Conservation (phyloP, 2,797 vertebrate genomes). For the Falco columbarius region DNA sequence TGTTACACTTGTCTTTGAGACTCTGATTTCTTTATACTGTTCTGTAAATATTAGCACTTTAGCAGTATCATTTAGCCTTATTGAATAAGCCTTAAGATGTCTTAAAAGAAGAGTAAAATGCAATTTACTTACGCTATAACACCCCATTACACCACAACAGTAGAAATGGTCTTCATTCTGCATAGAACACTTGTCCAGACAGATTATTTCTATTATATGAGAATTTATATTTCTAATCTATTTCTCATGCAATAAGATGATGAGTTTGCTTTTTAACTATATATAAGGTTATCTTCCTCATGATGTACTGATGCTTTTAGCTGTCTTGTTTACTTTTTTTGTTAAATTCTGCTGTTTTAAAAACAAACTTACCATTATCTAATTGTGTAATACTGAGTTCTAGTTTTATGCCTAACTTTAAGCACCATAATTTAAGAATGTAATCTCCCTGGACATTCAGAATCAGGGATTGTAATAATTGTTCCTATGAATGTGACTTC, state of each 20-base stretch:
- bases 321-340: background rate
- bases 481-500: background rate
- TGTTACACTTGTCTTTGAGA: background rate
- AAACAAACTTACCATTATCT: background rate
- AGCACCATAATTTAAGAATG: background rate
- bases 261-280: background rate
- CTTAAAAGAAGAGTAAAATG: background rate
- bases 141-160: background rate
- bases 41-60: background rate
- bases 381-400: background rate
- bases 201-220: background rate
- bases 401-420: background rate
- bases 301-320: background rate
- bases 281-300: background rate
- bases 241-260: background rate
- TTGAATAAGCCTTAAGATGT: background rate
- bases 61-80: background rate
- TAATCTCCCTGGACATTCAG: background rate
- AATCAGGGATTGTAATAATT: background rate
- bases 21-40: background rate
- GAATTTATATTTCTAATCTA: background rate
- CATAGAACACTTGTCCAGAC: background rate
- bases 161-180: background rate
- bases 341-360: background rate
- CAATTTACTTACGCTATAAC: background rate